Conservation (phyloP, 2,113 vertebrate species). For the Calypte anna region DNA sequence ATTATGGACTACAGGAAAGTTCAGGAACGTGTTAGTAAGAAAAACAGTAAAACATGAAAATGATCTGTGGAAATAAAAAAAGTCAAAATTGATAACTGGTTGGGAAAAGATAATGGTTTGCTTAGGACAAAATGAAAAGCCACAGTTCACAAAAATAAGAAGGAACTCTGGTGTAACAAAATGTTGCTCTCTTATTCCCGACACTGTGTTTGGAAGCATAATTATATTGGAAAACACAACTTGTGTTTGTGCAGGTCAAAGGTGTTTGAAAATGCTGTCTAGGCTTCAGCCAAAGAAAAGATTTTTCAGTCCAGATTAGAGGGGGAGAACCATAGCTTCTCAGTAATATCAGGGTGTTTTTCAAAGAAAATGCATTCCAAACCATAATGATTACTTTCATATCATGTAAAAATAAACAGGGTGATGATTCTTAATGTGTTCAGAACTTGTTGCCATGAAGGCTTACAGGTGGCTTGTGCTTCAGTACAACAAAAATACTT, state of each 20-base stretch:
- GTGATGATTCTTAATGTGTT: neutral
- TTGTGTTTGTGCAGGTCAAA: neutral
- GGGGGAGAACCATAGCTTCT: neutral
- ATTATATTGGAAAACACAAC: neutral
- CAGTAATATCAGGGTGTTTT: neutral
- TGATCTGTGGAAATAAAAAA: neutral
- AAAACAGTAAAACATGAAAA: neutral
- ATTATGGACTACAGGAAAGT: neutral
- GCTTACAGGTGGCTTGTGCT: neutral
- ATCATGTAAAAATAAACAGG: neutral
- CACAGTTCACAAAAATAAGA: neutral
- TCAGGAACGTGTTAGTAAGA: neutral
- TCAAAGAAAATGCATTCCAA: neutral
- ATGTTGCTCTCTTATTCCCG: neutral
- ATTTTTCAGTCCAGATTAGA: neutral
- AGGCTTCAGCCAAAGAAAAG: neutral
- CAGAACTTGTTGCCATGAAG: neutral
- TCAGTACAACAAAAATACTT: neutral
- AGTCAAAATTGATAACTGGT: neutral
- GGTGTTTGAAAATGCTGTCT: neutral
- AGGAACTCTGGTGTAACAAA: neutral
- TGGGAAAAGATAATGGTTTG: neutral
- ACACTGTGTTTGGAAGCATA: accelerated
- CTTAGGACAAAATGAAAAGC: neutral
- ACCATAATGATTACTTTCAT: neutral